Conservation (phyloP, 2,113 vertebrate species). For the Eulacestoma nigropectus region DNA sequence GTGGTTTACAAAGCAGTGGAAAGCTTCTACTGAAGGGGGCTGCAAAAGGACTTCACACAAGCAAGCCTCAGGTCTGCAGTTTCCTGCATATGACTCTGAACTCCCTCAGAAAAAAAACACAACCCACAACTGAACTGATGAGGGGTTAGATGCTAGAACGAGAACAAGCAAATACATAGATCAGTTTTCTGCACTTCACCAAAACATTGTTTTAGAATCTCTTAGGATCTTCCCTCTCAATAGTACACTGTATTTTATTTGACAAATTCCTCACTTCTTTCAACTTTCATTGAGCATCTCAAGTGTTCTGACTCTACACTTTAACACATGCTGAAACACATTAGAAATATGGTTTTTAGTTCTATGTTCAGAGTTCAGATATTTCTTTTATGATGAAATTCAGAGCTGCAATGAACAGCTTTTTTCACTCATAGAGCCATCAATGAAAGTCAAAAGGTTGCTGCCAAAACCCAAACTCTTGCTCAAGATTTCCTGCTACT, state of each 20-base stretch:
- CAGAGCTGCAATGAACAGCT: neutral
- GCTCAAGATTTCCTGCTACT: neutral
- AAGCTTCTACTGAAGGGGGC: neutral
- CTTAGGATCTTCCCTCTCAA: neutral
- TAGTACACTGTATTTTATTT: neutral
- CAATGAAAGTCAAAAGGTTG: neutral
- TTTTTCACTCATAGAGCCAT: neutral
- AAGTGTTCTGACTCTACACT: neutral
- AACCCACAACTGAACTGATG: neutral
- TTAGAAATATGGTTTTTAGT: neutral
- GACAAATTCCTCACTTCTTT: neutral
- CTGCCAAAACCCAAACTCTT: neutral
- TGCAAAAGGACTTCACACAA: neutral
- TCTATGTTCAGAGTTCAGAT: neutral
- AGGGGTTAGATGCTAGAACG: neutral
- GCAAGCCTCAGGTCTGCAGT: neutral
- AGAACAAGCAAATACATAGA: neutral
- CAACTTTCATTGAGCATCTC: neutral
- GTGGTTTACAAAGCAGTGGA: neutral
- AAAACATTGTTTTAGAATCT: neutral
- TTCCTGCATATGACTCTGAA: neutral
- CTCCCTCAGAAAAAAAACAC: neutral
- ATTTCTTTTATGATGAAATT: neutral
- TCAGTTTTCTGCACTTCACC: neutral
- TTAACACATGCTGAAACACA: rapidly evolving